Percentiles rank a stretch among this genome's conserved stretches.
Conservation (phyloP, 1,140 invertebrate genomes). For the Camponotus pennsylvanicus region DNA sequence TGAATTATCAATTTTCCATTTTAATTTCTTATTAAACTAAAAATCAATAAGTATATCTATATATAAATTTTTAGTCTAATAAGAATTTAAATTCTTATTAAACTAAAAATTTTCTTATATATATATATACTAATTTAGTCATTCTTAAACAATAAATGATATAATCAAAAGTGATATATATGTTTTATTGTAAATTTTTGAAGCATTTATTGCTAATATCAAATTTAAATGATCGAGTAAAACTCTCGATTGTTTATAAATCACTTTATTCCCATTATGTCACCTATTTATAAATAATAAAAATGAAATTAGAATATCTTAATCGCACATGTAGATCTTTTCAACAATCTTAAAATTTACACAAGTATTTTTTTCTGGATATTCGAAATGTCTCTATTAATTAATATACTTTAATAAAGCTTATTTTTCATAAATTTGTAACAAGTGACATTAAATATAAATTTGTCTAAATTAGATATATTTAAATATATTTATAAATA, state of each 20-base stretch:
- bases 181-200: neutral
- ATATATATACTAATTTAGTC: neutral
- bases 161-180: neutral
- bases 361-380: neutral
- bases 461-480: neutral
- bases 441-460: neutral
- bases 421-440: neutral
- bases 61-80: too few relatives aligned
- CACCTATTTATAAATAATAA: neutral
- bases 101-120: neutral
- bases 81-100: neutral
- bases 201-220: neutral
- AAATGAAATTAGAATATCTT: neutral
- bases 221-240: neutral
- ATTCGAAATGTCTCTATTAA: neutral
- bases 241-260: neutral
- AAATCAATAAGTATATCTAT: too few relatives aligned
- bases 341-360: neutral
- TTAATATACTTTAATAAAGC: neutral
- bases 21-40: conserved; percentile 1
- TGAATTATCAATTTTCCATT: neutral
- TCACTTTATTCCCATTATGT: neutral
- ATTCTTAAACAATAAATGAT: neutral
- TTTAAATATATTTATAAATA: too few relatives aligned
- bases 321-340: neutral